Evolutionary conservation across 1,140 invertebrate genomes (phyloP).

Genomic region (Bradysia coprophila): DNA sequence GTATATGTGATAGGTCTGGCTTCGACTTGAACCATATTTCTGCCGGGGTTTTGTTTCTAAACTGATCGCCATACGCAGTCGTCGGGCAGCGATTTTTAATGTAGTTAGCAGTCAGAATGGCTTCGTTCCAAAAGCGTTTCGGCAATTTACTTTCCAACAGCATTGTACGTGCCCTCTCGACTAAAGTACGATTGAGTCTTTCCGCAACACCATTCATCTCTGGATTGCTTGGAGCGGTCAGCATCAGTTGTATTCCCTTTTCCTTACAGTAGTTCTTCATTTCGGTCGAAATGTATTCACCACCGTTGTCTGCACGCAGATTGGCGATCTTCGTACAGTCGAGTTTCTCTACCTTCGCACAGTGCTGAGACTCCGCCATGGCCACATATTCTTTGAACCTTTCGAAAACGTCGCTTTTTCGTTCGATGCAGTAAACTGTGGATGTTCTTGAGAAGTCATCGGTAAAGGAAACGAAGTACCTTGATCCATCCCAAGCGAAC

Average conservation of each 20-base stretch:
- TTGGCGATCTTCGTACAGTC: too few species aligned
- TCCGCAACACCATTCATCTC: slow-evolving; percentile 22
- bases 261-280: slow-evolving; percentile 6
- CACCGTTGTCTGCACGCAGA: too few species aligned
- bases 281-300: slow-evolving; percentile 5
- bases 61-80: neutral
- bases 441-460: slow-evolving; percentile 14
- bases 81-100: neutral
- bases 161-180: slow-evolving; percentile 13
- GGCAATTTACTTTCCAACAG: slow-evolving; percentile 9
- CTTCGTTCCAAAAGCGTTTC: slow-evolving; percentile 12
- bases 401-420: neutral
- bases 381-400: neutral
- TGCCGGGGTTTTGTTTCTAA: neutral
- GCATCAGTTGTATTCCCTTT: slow-evolving; percentile 13
- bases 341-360: neutral
- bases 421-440: neutral
- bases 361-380: neutral
- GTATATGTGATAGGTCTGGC: slow-evolving; percentile 1
- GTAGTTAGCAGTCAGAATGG: slow-evolving; percentile 6
- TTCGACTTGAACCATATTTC: slow-evolving; percentile 1
- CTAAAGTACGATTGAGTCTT: slow-evolving; percentile 14
- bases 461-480: slow-evolving; percentile 13
- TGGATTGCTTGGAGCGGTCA: slow-evolving; percentile 12
- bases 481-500: slow-evolving; percentile 6